Conservation (phyloP, 2,888 invertebrate genomes). For the Drosophila tripunctata region DNA sequence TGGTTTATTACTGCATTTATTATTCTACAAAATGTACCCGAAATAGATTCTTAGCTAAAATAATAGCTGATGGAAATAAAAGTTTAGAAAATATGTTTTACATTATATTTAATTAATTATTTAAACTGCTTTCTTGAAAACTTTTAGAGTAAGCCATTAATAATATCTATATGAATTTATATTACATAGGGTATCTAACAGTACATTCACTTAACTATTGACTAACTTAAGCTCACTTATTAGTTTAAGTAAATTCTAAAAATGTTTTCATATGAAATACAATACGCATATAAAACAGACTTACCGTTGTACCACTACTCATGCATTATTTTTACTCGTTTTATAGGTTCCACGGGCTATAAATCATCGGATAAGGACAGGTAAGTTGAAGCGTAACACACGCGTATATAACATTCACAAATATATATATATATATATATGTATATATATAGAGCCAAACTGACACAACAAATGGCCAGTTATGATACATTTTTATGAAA, state of each 20-base stretch:
- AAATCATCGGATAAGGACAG: conserved; percentile 93
- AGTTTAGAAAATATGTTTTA: too few relatives aligned
- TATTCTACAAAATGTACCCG: background rate
- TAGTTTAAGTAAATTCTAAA: conserved; percentile 18
- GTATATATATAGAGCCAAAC: conserved; percentile 15
- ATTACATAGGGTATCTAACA: background rate
- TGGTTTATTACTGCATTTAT: background rate
- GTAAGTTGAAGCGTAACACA: conserved; percentile 85
- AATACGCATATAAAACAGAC: conserved; percentile 11
- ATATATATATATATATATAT: conserved; percentile 19
- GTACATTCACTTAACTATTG: background rate
- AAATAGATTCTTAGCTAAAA: background rate
- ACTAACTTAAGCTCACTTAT: background rate
- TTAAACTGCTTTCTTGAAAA: too few relatives aligned
- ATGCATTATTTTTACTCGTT: conserved; percentile 48
- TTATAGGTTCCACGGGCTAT: conserved; percentile 91
- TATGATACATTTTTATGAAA: conserved; percentile 66
- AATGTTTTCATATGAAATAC: conserved; percentile 7
- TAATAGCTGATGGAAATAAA: too few relatives aligned
- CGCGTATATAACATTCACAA: conserved; percentile 24
- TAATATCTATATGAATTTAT: background rate
- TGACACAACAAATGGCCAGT: conserved; percentile 56
- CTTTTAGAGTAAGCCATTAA: too few relatives aligned
- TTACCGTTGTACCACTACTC: conserved; percentile 29
- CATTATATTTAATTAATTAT: background rate